Evolutionary conservation across 2,888 invertebrate genomes (phyloP), one percentile per base, ranked within the genome.

Genomic region (Parthenolecanium corni): DNA sequence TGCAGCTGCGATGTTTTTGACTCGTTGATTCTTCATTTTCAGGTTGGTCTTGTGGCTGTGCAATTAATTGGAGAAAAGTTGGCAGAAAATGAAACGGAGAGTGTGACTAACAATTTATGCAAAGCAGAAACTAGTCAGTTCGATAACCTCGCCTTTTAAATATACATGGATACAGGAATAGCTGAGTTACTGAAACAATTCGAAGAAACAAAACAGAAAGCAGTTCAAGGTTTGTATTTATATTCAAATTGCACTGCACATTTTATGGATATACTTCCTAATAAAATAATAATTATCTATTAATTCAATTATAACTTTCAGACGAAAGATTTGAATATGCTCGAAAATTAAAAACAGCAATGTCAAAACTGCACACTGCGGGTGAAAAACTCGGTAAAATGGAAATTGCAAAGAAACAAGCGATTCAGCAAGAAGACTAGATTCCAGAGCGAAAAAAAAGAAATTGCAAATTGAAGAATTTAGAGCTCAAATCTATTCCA

Each of bases 251-350:
- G n/a, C n/a, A n/a, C n/a, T n/a, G n/a, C n/a, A n/a, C 11, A n/a
- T 46, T 3, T 2, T 40, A 40, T 40, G 16, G 2, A 12, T 40
- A n/a, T 1, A 40, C 1, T 53, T 53, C 38, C 20, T 25, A 47
- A 2, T 3, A n/a, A n/a, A 3, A 14, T 20, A 56, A 12, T 49
- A 20, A 14, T 12, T 24, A 24, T 42, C 16, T 57, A 11, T 18
- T 24, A 16, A 9, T 3, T 11, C 21, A 44, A 24, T 44, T n/a
- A 21, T 49, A 38, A 14, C 21, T 61, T 49, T 23, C 72, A 90
- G 91, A 86, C 72, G 94, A 95, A 74, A 80, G 91, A 67, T 94
- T 91, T 74, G 93, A 94, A 73, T 93, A 90, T 75, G 95, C 94
- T 0, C 85, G 93, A 63, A 89, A 90, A 67, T 74, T 94, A 9